Evolutionary conservation across 2,113 vertebrate species (phyloP), one percentile per base, ranked within the genome.

Genomic region (Odontesthes bonariensis): DNA sequence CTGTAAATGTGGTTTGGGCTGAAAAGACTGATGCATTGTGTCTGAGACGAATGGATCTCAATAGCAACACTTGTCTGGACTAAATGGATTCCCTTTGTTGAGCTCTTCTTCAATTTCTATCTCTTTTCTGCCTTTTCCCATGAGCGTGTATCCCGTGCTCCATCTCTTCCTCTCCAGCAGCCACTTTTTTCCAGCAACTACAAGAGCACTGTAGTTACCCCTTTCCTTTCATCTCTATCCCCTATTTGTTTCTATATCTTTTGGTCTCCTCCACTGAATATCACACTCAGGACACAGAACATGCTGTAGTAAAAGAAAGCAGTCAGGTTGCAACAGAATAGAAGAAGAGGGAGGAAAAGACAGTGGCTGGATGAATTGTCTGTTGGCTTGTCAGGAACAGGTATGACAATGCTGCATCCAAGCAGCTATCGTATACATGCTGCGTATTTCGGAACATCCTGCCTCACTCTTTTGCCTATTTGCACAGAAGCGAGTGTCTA

Each of bases 31-130:
- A 31, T 74, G 77, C 77, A 84, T 90, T 90, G 89, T 88, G 87
- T 85, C 69, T 81, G 64, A 76, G 77, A 86, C 69, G 83, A 86
- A 82, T 81, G 77, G 66, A 81, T 84, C 83, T 76, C 31, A 74
- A 87, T 86, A 85, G 87, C 84, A 52, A 75, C 64, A 72, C 69
- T 31, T 73, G 79, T 83, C 69, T 81, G 81, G 60, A 77, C 83
- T 78, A 79, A 83, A 86, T 81, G 69, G 77, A 86, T 82, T 86
- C 77, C 77, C 69, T 88, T 86, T 89, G 79, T 86, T 82, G 71
- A 84, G 87, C 74, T 83, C 69, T 71, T 79, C 60, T 76, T 80
- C 74, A 73, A 62, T 86, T 82, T 86, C 72, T 73, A 40, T 86
- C 80, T 79, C 63, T 68, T 58, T 61, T 62, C 67, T 70, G 57